Evolutionary conservation across 2,113 vertebrate genomes (phyloP).

Genomic region (Gavialis gangeticus): DNA sequence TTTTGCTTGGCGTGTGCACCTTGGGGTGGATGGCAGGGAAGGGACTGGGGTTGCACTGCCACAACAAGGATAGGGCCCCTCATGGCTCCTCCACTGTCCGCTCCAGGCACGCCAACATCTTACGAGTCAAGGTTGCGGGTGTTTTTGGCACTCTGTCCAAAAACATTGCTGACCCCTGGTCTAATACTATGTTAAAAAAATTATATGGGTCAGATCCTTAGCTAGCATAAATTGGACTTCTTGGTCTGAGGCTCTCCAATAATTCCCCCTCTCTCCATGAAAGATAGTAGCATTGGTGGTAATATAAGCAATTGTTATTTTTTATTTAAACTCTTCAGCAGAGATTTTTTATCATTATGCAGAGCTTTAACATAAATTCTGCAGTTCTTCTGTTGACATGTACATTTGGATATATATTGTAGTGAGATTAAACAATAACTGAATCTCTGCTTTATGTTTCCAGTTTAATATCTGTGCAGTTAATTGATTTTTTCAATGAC

Average conservation of each 20-base stretch:
- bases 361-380: constrained; percentile 20
- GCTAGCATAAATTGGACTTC: neutral
- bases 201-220: neutral
- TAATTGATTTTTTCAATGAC: neutral
- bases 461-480: neutral
- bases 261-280: constrained; percentile 24
- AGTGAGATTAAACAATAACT: neutral
- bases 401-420: neutral
- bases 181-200: neutral
- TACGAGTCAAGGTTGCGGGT: no score
- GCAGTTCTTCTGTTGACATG: neutral
- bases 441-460: neutral
- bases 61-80: no score
- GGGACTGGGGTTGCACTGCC: no score
- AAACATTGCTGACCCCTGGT: no score
- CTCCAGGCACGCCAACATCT: no score
- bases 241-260: neutral
- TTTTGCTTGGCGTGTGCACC: no score
- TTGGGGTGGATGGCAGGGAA: no score
- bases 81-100: no score
- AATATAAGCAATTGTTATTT: constrained; percentile 19
- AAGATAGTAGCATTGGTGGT: constrained; percentile 28
- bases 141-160: no score
- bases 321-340: constrained; percentile 10
- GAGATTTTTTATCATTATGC: neutral